phyloP scores from a whole-genome alignment of 2,888 invertebrate species.

The Nomada fucata region DNA sequence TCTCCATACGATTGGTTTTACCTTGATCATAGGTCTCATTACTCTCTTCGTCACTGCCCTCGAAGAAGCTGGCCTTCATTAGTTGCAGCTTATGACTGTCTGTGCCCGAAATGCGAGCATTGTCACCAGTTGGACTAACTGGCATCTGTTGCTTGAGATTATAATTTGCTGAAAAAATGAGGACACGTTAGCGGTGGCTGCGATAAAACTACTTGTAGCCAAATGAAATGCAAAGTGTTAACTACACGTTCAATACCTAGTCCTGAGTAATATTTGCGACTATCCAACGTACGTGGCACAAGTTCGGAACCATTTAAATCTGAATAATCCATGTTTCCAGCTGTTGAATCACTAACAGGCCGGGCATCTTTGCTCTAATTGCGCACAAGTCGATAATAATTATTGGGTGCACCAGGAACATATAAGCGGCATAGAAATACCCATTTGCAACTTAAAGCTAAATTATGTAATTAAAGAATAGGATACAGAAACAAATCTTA shows the following conservation, averaged over 20 bases:
- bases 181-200: background rate
- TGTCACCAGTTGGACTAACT: slow-evolving; percentile 87
- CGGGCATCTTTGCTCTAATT: slow-evolving; percentile 10
- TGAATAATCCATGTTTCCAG: slow-evolving; percentile 19
- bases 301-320: background rate
- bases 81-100: slow-evolving; percentile 90
- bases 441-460: background rate
- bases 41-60: slow-evolving; percentile 80
- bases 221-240: background rate
- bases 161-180: slow-evolving; percentile 66
- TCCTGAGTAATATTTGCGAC: fast-evolving
- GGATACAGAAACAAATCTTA: slow-evolving; percentile 21
- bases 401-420: too few relatives aligned
- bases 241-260: background rate
- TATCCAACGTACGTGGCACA: background rate
- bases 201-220: background rate
- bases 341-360: slow-evolving; percentile 14
- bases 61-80: slow-evolving; percentile 93
- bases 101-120: slow-evolving; percentile 87
- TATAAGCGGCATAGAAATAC: too few relatives aligned
- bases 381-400: background rate
- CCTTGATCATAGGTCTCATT: slow-evolving; percentile 34
- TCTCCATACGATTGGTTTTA: background rate
- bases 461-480: background rate
- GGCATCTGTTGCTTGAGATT: slow-evolving; percentile 74